Percentiles rank a stretch among this genome's conserved stretches.
Conservation (phyloP, 2,113 vertebrate genomes). For the Salvelinus sp. region DNA sequence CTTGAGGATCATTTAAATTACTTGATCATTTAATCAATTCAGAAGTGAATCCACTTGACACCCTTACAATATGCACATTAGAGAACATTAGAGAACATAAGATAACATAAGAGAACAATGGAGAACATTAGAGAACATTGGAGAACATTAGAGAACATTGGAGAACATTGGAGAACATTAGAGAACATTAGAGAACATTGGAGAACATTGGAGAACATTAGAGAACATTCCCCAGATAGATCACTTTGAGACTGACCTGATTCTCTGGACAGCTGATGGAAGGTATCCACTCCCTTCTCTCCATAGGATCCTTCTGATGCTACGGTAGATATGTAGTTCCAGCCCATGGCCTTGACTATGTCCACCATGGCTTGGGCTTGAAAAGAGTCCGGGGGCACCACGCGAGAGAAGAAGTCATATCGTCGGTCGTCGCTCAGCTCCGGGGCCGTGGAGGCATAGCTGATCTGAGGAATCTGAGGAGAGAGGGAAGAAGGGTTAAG, state of each 20-base stretch:
- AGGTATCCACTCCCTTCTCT: conserved; percentile 89
- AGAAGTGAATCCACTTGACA: not conserved
- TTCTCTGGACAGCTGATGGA: conserved; percentile 88
- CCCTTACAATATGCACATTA: not conserved
- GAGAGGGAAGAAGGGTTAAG: conserved; percentile 41
- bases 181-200: too few species aligned
- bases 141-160: too few species aligned
- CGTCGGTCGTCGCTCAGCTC: conserved; percentile 87
- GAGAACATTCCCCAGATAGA: too few species aligned
- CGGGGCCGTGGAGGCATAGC: conserved; percentile 88
- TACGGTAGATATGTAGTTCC: conserved; percentile 88
- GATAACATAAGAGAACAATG: too few species aligned
- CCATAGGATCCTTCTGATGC: conserved; percentile 91
- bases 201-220: not conserved
- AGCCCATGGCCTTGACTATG: conserved; percentile 86
- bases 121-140: too few species aligned
- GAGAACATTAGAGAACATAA: too few species aligned
- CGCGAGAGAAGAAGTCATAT: conserved; percentile 91
- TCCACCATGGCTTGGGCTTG: conserved; percentile 92
- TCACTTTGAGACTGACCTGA: conserved; percentile 76
- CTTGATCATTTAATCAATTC: not conserved
- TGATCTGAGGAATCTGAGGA: conserved; percentile 88
- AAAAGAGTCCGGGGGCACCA: conserved; percentile 88
- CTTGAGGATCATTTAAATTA: too few species aligned
- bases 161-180: too few species aligned